Percentiles rank a stretch among this genome's conserved stretches.
Evolutionary conservation across 1,140 invertebrate species (phyloP).

Genomic region (Druon quercuslanigerum): DNA sequence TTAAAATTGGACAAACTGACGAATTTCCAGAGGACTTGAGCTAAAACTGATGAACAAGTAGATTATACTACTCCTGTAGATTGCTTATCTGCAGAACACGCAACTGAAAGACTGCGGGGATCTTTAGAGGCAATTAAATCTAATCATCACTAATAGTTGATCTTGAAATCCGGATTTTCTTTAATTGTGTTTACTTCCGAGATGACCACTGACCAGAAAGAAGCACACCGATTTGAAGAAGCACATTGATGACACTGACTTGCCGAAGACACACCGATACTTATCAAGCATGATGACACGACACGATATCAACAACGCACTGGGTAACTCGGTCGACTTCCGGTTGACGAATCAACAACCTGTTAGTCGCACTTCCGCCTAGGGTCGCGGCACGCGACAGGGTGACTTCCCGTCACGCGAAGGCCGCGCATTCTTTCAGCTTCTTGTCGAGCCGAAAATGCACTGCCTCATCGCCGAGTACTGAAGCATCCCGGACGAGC

Average conservation of each 20-base stretch:
- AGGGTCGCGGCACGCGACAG: slow-evolving; percentile 16
- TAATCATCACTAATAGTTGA: too few relatives aligned
- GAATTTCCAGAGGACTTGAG: too few relatives aligned
- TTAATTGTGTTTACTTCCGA: too few relatives aligned
- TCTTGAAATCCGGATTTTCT: too few relatives aligned
- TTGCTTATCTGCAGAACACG: too few relatives aligned
- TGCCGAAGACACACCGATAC: background rate
- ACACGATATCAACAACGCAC: background rate
- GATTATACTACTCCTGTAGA: too few relatives aligned
- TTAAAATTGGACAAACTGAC: too few relatives aligned
- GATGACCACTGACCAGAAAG: too few relatives aligned
- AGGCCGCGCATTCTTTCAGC: slow-evolving; percentile 24
- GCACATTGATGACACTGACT: background rate
- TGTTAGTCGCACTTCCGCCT: slow-evolving; percentile 57
- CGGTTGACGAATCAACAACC: slow-evolving; percentile 52
- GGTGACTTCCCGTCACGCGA: slow-evolving; percentile 12
- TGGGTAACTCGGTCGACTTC: slow-evolving; percentile 14
- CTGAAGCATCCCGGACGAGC: slow-evolving; percentile 10
- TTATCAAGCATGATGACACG: background rate
- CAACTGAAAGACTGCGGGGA: too few relatives aligned
- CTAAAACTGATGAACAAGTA: too few relatives aligned
- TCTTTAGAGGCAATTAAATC: too few relatives aligned
- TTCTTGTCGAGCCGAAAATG: slow-evolving; percentile 22
- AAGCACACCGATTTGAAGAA: background rate
- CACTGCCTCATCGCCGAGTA: background rate